phyloP scores from a whole-genome alignment of 1,140 invertebrate species.

The Formica selysi region DNA sequence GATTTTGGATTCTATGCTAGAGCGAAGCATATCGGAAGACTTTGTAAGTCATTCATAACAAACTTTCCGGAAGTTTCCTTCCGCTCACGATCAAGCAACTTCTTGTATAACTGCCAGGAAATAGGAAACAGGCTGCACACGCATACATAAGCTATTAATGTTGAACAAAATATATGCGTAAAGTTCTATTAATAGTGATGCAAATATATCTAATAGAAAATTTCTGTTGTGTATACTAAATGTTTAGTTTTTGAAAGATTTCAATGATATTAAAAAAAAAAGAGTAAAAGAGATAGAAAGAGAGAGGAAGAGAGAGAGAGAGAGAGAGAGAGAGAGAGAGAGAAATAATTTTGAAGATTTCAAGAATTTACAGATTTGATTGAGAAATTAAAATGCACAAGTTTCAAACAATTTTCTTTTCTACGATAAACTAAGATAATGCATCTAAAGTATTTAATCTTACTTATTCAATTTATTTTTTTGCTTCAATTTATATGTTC shows the following conservation, averaged over 20 bases:
- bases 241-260: not conserved
- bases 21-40: not conserved
- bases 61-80: conserved; percentile 49
- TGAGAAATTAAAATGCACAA: not conserved
- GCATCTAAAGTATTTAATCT: not conserved
- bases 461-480: conserved; percentile 15
- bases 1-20: conserved; percentile 13
- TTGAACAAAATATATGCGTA: not conserved
- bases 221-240: not conserved
- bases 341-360: too few species aligned
- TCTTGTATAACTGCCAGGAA: conserved; percentile 7
- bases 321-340: too few species aligned
- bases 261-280: too few species aligned
- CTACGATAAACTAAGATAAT: not conserved
- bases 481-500: too few species aligned
- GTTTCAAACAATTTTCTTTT: not conserved
- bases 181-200: not conserved
- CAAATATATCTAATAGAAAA: not conserved
- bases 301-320: too few species aligned
- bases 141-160: not conserved
- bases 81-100: conserved; percentile 36
- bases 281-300: too few species aligned
- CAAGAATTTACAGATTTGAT: too few species aligned
- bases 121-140: not conserved
- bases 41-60: conserved; percentile 20